Evolutionary conservation across 1,140 invertebrate species (phyloP), one percentile per base, ranked within the genome.

Genomic region (Conus ventricosus): DNA sequence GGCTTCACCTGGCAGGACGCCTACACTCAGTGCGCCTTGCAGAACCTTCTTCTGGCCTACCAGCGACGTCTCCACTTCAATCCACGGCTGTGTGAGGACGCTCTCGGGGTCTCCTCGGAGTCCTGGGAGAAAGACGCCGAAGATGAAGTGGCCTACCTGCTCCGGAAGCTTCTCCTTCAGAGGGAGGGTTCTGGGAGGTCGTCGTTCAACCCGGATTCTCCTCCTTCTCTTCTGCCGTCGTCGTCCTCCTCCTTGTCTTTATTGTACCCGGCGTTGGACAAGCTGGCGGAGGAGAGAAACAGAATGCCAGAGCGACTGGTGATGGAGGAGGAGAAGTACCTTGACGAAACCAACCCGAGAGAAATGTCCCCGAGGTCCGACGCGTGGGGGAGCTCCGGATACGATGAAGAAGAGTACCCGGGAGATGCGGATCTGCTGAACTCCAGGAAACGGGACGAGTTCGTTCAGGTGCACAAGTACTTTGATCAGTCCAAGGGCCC

Each of bases 381-480:
- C 20, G 23, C 67, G 7, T 78, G 39, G 51, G 5, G 53, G 1
- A 55, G 27, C 27, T 20, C 17, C 23, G 7, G 23, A 6, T 71
- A 71, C 67, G 67, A 71, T n/a, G 67, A 71, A 6, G 67, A 23
- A n/a, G 67, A 71, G 11, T 71, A 71, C 67, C 7, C 6, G 6
- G 75, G n/a, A 6, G 53, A 25, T 2, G n/a, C 15, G 13, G 71
- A 87, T 25, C 85, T 78, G 0, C 67, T 90, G 57, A 90, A 88
- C 82, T 93, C 92, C 15, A 89, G 91, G 27, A 93, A 93, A 89
- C 91, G 93, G 0, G 93, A 93, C 83, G 93, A 93, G 88, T 90
- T 93, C 82, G 91, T 93, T 13, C 88, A 91, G 81, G 90, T 93
- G 15, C 93, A 93, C 89, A 93, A 93, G 83, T 93, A 93, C 85